Evolutionary conservation across 64 coral and sea anemone genomes (phyloP).

Genomic region (Acropora yongei): DNA sequence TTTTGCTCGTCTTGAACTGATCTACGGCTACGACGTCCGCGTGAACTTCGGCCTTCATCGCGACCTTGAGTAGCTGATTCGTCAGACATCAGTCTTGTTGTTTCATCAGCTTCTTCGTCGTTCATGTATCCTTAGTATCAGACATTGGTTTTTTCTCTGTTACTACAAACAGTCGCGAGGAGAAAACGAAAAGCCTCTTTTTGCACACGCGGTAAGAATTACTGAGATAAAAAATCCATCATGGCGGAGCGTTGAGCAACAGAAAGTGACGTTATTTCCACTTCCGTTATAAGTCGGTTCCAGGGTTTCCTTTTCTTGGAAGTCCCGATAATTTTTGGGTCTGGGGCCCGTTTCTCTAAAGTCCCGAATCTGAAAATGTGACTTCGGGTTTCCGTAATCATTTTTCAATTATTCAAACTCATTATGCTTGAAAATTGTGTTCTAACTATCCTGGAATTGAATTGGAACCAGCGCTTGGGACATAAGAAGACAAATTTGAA

Average conservation of each 20-base stretch:
- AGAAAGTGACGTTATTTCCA: slow-evolving; percentile 77
- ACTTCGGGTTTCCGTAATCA: too few species aligned
- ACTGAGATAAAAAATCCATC: slow-evolving; percentile 15
- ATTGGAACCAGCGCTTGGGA: too few species aligned
- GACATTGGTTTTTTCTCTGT: not conserved
- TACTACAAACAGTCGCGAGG: not conserved
- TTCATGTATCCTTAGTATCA: slow-evolving; percentile 64
- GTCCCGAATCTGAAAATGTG: too few species aligned
- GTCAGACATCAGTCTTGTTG: slow-evolving; percentile 87
- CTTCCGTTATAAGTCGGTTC: not conserved
- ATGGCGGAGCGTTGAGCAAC: slow-evolving; percentile 53
- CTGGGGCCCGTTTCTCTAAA: too few species aligned
- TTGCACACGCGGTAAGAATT: not conserved
- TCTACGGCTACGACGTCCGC: slow-evolving; percentile 5
- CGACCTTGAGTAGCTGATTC: slow-evolving; percentile 40
- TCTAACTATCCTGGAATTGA: too few species aligned
- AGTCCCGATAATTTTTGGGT: not conserved
- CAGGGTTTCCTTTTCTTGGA: not conserved
- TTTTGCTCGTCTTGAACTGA: slow-evolving; percentile 4
- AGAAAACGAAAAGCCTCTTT: not conserved
- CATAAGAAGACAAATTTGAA: too few species aligned
- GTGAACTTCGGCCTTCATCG: not conserved
- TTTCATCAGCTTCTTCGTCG: slow-evolving; percentile 79
- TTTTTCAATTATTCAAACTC: too few species aligned
- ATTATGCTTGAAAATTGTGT: too few species aligned